Percentiles rank a stretch among this genome's conserved stretches.
Conservation (phyloP, 2,113 vertebrate genomes). For the Vombatus ursinus region DNA sequence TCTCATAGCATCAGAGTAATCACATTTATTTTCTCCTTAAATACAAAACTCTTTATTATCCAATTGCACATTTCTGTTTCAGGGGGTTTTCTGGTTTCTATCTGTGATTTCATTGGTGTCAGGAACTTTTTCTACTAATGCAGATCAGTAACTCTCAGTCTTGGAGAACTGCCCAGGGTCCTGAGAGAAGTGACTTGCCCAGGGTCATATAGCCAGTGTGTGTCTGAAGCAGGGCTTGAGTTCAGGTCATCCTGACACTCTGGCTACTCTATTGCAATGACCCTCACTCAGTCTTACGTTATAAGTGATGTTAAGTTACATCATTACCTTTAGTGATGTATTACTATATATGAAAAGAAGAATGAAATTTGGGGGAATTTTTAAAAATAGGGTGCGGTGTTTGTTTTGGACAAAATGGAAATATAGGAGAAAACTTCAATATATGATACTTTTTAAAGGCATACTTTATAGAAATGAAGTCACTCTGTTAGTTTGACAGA, state of each 20-base stretch:
- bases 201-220: background rate
- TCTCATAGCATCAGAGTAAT: background rate
- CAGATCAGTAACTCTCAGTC: background rate
- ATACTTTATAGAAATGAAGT: background rate
- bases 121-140: background rate
- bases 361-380: background rate
- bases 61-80: background rate
- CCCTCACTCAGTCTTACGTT: background rate
- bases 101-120: background rate
- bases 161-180: background rate
- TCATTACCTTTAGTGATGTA: background rate
- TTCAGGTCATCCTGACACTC: background rate
- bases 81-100: background rate
- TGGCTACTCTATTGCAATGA: background rate
- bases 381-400: background rate
- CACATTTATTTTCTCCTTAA: background rate
- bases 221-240: background rate
- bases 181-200: background rate
- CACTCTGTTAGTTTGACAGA: background rate
- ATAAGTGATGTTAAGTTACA: too few relatives aligned
- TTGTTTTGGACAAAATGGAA: background rate
- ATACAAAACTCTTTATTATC: slow-evolving; percentile 10
- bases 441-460: background rate
- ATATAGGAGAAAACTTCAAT: background rate
- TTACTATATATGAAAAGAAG: background rate